Evolutionary conservation across 2,888 invertebrate genomes (phyloP).

Genomic region (Minunthozetes semirufus): DNA sequence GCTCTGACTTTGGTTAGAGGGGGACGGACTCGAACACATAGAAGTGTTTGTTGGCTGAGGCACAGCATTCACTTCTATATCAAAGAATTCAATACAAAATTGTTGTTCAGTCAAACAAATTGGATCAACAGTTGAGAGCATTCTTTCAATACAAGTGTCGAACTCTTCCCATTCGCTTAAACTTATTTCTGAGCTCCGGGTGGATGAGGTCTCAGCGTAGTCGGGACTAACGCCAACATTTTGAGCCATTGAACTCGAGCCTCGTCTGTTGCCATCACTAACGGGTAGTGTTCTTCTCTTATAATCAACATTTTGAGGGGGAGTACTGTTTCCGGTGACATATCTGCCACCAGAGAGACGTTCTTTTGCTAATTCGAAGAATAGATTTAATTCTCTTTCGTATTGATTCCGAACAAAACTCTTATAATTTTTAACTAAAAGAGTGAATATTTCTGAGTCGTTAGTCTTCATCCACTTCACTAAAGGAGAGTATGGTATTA

Average conservation of each 20-base stretch:
- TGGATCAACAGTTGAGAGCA: conserved; percentile 78
- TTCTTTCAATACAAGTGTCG: conserved; percentile 59
- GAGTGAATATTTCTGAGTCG: conserved; percentile 52
- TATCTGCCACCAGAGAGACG: conserved; percentile 51
- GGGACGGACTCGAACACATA: conserved; percentile 33
- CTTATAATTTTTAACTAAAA: conserved; percentile 28
- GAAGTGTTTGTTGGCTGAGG: conserved; percentile 31
- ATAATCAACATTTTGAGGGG: conserved; percentile 46
- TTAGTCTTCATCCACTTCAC: conserved; percentile 86
- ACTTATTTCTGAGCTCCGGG: conserved; percentile 38
- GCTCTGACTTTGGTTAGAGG: conserved; percentile 38
- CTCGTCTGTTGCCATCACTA: conserved; percentile 30
- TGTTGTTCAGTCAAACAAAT: conserved; percentile 89
- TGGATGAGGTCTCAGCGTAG: conserved; percentile 32
- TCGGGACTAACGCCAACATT: conserved; percentile 1
- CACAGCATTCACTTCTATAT: conserved; percentile 53
- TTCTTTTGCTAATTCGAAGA: conserved; percentile 67
- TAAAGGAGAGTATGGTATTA: conserved; percentile 76
- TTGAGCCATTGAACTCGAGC: conserved; percentile 31
- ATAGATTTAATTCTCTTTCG: conserved; percentile 71
- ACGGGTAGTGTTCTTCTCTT: conserved; percentile 45
- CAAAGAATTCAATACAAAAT: conserved; percentile 87
- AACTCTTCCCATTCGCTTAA: conserved; percentile 46
- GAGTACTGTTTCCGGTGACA: conserved; percentile 42
- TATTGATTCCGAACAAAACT: conserved; percentile 68